Evolutionary conservation across 2,113 vertebrate genomes (phyloP).

Genomic region (Myrmecophaga tridactyla): DNA sequence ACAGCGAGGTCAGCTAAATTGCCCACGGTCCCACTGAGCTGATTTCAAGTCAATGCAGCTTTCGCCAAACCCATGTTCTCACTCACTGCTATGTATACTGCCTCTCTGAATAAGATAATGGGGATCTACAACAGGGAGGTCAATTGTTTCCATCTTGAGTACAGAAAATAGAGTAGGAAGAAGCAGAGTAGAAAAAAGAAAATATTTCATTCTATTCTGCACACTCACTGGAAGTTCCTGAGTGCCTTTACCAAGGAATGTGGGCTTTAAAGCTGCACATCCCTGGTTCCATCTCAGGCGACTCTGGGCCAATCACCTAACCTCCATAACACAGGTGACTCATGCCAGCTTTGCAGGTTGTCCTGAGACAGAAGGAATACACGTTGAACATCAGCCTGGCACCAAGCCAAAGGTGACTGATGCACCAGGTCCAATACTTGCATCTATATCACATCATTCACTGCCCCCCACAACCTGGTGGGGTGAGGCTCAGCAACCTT

Average conservation of each 20-base stretch:
- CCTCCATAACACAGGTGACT: background rate
- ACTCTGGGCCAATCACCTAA: background rate
- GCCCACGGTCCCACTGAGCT: background rate
- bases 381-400: background rate
- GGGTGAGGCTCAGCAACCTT: background rate
- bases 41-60: background rate
- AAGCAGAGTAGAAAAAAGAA: no score
- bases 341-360: accelerated
- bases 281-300: background rate
- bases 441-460: background rate
- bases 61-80: background rate
- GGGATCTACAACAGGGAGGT: background rate
- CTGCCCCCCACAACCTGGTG: background rate
- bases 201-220: background rate
- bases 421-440: background rate
- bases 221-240: background rate
- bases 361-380: background rate
- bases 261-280: background rate
- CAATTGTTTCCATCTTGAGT: background rate
- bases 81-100: no score
- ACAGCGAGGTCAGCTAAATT: background rate
- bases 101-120: background rate
- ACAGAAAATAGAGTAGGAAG: background rate
- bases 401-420: background rate
- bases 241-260: background rate